Evolutionary conservation across 2,888 invertebrate species (phyloP).

Genomic region (Desoria tigrina): DNA sequence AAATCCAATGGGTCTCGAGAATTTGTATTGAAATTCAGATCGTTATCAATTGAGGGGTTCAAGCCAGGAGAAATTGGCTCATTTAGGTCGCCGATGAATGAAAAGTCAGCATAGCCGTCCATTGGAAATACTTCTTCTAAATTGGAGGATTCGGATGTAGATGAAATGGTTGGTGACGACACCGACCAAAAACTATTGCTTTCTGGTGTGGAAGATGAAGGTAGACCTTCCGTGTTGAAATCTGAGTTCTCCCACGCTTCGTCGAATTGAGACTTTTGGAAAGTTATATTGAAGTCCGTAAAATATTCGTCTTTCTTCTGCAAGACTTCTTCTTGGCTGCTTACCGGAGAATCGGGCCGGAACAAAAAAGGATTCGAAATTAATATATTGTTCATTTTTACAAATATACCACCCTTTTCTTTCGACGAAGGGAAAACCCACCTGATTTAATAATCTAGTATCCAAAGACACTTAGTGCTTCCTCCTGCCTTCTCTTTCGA

Average conservation of each 20-base stretch:
- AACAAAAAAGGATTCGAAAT: constrained; percentile 52
- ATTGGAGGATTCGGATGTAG: constrained; percentile 6
- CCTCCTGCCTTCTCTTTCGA: too few species aligned
- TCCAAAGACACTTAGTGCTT: too few species aligned
- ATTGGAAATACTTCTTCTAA: constrained; percentile 1
- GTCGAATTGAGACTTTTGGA: constrained; percentile 33
- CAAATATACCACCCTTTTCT: constrained; percentile 7
- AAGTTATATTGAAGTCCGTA: constrained; percentile 23
- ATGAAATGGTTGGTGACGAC: constrained; percentile 25
- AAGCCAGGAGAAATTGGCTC: too few species aligned
- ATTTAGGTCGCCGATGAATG: too few species aligned
- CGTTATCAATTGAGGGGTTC: too few species aligned
- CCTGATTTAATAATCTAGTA: constrained; percentile 16
- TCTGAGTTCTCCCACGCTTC: constrained; percentile 29
- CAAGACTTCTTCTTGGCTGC: constrained; percentile 10
- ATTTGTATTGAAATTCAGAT: too few species aligned
- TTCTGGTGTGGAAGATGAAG: too few species aligned
- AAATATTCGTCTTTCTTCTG: not conserved
- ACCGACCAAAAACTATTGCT: not conserved
- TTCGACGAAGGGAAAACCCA: not conserved
- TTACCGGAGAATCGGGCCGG: constrained; percentile 34
- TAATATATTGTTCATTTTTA: constrained; percentile 43
- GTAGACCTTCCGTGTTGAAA: not conserved
- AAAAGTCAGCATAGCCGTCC: not conserved
- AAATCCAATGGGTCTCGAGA: not conserved